These are phyloP conservation scores for Clarias pachynema DNA, from an alignment of 2,797 vertebrate species.

Conservation along the genomic window DNA sequence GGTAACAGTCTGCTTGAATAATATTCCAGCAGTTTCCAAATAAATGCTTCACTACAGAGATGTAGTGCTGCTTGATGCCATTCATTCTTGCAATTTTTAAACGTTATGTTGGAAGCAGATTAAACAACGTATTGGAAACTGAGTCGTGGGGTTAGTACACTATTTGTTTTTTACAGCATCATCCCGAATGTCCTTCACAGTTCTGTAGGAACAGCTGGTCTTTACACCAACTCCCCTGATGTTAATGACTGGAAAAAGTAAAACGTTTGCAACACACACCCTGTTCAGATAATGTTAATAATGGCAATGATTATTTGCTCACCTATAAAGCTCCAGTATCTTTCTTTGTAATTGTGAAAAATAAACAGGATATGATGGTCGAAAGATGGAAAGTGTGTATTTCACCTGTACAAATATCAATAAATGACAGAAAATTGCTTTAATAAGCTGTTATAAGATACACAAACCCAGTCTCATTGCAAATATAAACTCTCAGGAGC, in stretches of 20 bases:
- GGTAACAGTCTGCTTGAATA: background rate
- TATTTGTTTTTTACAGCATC: background rate
- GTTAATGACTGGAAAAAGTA: background rate
- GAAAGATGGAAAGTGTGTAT: background rate
- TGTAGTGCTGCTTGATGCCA: background rate
- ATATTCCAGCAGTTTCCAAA: background rate
- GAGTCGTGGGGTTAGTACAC: background rate
- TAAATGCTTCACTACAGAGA: background rate
- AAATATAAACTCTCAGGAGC: background rate
- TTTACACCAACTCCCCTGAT: slow-evolving; percentile 8
- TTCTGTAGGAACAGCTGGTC: background rate
- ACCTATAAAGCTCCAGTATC: background rate
- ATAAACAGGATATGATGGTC: background rate
- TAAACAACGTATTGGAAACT: background rate
- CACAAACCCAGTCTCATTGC: background rate
- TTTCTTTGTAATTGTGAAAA: background rate
- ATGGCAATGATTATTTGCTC: background rate
- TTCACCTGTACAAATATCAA: background rate
- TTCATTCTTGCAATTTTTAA: too few species aligned
- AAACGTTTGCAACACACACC: background rate
- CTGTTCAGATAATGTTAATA: background rate
- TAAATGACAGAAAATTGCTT: background rate
- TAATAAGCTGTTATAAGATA: background rate
- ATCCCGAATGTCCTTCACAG: background rate
- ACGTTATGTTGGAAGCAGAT: background rate